Conservation (phyloP, 2,888 invertebrate genomes). For the Melieria picta region DNA sequence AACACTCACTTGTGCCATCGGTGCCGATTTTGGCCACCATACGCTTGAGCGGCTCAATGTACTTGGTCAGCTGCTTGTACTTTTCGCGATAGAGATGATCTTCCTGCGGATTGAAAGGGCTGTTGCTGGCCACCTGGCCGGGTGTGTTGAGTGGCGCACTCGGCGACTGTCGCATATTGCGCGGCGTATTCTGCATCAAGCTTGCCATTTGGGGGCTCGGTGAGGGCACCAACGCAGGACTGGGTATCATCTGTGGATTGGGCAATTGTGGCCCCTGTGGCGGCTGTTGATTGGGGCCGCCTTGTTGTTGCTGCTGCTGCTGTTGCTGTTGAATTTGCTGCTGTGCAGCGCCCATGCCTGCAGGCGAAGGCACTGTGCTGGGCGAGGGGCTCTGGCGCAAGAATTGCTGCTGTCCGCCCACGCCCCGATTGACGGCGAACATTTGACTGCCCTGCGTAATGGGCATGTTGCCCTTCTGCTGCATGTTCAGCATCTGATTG, state of each 20-base stretch:
- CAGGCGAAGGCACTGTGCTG: constrained; percentile 69
- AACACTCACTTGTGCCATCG: constrained; percentile 71
- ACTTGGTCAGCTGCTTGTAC: constrained; percentile 90
- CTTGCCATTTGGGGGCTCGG: constrained; percentile 74
- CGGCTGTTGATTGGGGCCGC: constrained; percentile 48
- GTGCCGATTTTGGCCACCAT: constrained; percentile 90
- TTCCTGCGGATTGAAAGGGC: constrained; percentile 77
- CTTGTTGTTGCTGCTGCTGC: constrained; percentile 49
- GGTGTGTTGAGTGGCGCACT: constrained; percentile 87
- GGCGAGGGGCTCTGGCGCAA: constrained; percentile 80
- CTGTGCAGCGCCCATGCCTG: constrained; percentile 53
- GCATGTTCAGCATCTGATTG: constrained; percentile 62
- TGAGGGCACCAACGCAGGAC: constrained; percentile 75
- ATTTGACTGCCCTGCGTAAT: constrained; percentile 67
- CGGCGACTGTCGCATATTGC: constrained; percentile 80
- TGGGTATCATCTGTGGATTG: constrained; percentile 74
- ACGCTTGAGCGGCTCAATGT: constrained; percentile 89
- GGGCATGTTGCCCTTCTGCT: constrained; percentile 60
- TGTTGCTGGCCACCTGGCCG: constrained; percentile 68
- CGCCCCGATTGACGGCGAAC: constrained; percentile 70
- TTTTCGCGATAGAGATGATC: constrained; percentile 94
- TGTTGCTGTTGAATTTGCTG: constrained; percentile 50
- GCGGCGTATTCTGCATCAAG: constrained; percentile 69
- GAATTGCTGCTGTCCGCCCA: constrained; percentile 79
- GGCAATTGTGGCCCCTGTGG: constrained; percentile 60